These are phyloP conservation scores for Umimayanthus chanpuru DNA, from an alignment of 92 coral and sea anemone genomes.

Conservation along the genomic window DNA sequence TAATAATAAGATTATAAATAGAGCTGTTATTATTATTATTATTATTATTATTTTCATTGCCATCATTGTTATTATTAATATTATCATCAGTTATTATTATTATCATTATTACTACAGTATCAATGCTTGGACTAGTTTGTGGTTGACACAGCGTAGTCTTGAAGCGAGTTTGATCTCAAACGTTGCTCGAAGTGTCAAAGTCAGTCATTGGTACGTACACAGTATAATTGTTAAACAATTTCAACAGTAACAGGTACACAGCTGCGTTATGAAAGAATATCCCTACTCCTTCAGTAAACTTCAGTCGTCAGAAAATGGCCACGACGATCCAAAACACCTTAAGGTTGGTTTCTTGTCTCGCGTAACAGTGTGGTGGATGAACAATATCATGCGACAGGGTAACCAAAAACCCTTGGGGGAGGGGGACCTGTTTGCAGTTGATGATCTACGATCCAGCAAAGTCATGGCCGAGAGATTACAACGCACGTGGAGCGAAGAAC, in stretches of 20 bases:
- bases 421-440: slow-evolving; percentile 29
- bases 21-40: no score
- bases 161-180: no score
- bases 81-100: no score
- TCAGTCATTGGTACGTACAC: background rate
- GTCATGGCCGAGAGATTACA: slow-evolving; percentile 19
- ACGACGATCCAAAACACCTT: background rate
- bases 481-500: slow-evolving; percentile 16
- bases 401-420: slow-evolving; percentile 25
- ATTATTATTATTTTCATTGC: no score
- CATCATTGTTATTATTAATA: no score
- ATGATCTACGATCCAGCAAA: slow-evolving; percentile 14
- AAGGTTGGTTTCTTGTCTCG: slow-evolving; percentile 34
- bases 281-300: slow-evolving; percentile 25
- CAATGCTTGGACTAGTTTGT: no score
- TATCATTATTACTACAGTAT: no score
- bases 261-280: background rate
- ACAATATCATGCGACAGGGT: slow-evolving; percentile 18
- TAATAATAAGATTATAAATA: no score
- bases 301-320: background rate
- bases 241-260: background rate
- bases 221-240: background rate
- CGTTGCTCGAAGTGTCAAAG: no score
- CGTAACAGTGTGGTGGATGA: slow-evolving; percentile 40
- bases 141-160: no score